Evolutionary conservation across 2,797 vertebrate genomes (phyloP), one percentile per base, ranked within the genome.

Genomic region (Chelon labrosus): DNA sequence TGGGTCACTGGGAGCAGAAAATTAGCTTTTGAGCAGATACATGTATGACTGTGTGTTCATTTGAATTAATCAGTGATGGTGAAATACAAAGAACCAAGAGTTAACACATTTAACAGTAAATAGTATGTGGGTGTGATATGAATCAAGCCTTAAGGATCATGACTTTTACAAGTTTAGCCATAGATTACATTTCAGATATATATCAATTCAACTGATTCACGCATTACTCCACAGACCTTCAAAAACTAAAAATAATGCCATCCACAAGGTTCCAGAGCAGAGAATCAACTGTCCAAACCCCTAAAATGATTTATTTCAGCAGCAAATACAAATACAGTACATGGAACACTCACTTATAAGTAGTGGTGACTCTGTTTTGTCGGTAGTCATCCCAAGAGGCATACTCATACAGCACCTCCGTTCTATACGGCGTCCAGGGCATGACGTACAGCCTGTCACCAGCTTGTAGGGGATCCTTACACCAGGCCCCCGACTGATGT

Each of bases 401-500:
- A 2, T 97, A 98, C 74, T 98, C 97, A 2, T 95, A 96, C 75
- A 98, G 92, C 7, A 96, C 95, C 87, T 98, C 97, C 0, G 97
- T 98, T 87, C 97, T 94, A 76, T 98, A 97, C 0, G 97, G 97
- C 0, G 96, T 96, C 97, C 97, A 98, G 0, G 97, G 96, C 96
- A 98, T 97, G 22, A 97, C 96, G 7, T 98, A 98, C 17, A 98
- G 95, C 51, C 97, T 93, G 80, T 98, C 97, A 0, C 97, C 97
- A 0, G 97, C 96, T 85, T 98, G 97, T 70, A 98, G 94, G 0
- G 97, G 97, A 89, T 98, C 97, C 83, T 97, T 97, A 88, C 97
- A 98, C 97, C 97, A 98, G 0, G 97, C 96, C 10, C 97, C 97
- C 0, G 97, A 97, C 84, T 97, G 97, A 88, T 98, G 97, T 72